phyloP scores from a whole-genome alignment of 2,797 vertebrate species.

The Tokudaia muenninki region DNA sequence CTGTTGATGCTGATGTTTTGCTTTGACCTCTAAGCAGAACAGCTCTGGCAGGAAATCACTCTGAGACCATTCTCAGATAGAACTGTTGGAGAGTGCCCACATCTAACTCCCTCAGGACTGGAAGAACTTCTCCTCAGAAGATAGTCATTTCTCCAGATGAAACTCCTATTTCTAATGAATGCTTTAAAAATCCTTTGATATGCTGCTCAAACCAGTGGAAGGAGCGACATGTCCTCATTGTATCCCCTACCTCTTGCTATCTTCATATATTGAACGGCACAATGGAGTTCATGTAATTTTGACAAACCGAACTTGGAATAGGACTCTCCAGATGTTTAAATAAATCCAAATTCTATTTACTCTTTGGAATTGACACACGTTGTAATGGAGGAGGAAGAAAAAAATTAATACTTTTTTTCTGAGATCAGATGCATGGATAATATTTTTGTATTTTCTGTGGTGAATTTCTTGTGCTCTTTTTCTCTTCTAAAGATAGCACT shows the following conservation, averaged over 20 bases:
- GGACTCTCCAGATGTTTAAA: background rate
- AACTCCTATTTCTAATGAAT: conserved; percentile 14
- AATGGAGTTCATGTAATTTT: background rate
- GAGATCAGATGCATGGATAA: conserved; percentile 24
- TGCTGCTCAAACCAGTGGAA: background rate
- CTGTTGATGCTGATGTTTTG: conserved; percentile 57
- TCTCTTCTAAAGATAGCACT: conserved; percentile 4
- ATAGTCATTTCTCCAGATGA: background rate
- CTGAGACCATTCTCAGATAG: background rate
- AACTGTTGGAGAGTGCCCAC: background rate
- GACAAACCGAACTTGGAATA: background rate
- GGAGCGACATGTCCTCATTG: background rate
- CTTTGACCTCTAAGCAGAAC: conserved; percentile 15
- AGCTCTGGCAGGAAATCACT: conserved; percentile 18
- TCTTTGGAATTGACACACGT: background rate
- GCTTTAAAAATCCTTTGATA: background rate
- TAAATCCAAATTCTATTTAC: background rate
- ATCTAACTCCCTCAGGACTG: background rate
- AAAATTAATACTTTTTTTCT: conserved; percentile 30
- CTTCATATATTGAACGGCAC: background rate
- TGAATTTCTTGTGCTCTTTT: conserved; percentile 36
- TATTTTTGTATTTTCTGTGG: background rate
- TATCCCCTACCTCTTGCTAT: background rate
- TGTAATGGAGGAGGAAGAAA: background rate
- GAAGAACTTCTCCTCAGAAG: conserved; percentile 4